A percentile compares a stretch with the other conserved stretches of the same genome.
These are phyloP conservation scores for Oryzias sinensis DNA, from an alignment of 2,797 vertebrate species.

Conservation along the genomic window DNA sequence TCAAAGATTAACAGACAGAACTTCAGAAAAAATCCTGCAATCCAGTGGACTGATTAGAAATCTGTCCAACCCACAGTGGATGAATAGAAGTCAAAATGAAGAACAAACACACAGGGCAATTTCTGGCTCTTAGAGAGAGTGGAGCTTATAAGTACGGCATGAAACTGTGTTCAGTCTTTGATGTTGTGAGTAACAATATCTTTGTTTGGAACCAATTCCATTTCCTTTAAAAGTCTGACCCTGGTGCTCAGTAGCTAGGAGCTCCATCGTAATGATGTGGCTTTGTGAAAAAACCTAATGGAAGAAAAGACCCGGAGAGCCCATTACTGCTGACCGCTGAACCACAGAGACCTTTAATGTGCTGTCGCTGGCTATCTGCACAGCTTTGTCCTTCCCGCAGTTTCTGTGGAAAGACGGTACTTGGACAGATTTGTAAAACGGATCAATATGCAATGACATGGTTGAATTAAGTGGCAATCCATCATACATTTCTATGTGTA, in stretches of 20 bases:
- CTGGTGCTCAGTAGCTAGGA: constrained; percentile 8
- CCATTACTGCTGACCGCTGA: constrained; percentile 54
- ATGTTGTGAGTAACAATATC: constrained; percentile 54
- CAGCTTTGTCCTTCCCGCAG: constrained; percentile 53
- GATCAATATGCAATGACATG: constrained; percentile 55
- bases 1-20: too few species aligned
- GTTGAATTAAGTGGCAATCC: constrained; percentile 54
- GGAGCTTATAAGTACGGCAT: constrained; percentile 24
- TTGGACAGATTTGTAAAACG: constrained; percentile 46
- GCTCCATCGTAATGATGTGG: constrained; percentile 43
- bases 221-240: constrained; percentile 49
- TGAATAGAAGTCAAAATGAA: constrained; percentile 50
- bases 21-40: too few species aligned
- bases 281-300: constrained; percentile 31
- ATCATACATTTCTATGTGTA: constrained; percentile 46
- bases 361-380: constrained; percentile 46
- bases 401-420: constrained; percentile 44
- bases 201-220: constrained; percentile 57
- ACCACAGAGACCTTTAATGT: constrained; percentile 60
- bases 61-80: constrained; percentile 19
- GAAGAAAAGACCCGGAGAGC: constrained; percentile 44
- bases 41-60: constrained; percentile 14
- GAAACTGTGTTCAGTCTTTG: constrained; percentile 39
- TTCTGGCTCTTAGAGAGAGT: constrained; percentile 20
- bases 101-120: constrained; percentile 13